phyloP scores from a whole-genome alignment of 2,888 invertebrate species.

The Quadroppia sp. region DNA sequence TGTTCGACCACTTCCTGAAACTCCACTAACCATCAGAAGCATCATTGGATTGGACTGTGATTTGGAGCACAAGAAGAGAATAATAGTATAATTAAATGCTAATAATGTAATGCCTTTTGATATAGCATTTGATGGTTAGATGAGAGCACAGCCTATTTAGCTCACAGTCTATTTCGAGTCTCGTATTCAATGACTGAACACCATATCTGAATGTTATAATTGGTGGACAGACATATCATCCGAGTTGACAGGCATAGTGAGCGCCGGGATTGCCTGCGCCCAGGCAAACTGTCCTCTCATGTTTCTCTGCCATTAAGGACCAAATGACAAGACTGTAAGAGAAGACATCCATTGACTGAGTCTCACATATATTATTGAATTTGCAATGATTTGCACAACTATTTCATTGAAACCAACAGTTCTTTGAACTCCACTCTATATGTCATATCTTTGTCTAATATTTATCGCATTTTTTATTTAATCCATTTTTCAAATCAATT shows the following conservation, averaged over 20 bases:
- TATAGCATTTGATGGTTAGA: slow-evolving; percentile 2
- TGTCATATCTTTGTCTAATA: not conserved
- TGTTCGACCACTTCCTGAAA: not conserved
- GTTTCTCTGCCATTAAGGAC: slow-evolving; percentile 4
- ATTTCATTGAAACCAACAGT: not conserved
- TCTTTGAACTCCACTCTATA: not conserved
- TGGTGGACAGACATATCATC: not conserved
- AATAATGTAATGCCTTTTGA: not conserved
- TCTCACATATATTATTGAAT: not conserved
- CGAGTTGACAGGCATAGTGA: not conserved
- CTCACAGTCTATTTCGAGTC: not conserved
- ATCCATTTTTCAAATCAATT: not conserved
- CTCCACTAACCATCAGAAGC: not conserved
- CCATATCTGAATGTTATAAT: not conserved
- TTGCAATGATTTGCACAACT: not conserved
- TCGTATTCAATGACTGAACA: not conserved
- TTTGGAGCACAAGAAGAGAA: not conserved
- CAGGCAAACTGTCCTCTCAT: slow-evolving; percentile 10
- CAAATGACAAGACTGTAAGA: slow-evolving; percentile 13
- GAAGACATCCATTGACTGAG: not conserved
- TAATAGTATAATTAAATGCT: slow-evolving; percentile 1
- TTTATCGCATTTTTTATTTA: not conserved
- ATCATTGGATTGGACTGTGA: not conserved
- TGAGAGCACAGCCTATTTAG: not conserved
- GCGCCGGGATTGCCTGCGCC: not conserved